Evolutionary conservation across 2,113 vertebrate species (phyloP), one percentile per base, ranked within the genome.

Genomic region (Dicentrarchus labrax): DNA sequence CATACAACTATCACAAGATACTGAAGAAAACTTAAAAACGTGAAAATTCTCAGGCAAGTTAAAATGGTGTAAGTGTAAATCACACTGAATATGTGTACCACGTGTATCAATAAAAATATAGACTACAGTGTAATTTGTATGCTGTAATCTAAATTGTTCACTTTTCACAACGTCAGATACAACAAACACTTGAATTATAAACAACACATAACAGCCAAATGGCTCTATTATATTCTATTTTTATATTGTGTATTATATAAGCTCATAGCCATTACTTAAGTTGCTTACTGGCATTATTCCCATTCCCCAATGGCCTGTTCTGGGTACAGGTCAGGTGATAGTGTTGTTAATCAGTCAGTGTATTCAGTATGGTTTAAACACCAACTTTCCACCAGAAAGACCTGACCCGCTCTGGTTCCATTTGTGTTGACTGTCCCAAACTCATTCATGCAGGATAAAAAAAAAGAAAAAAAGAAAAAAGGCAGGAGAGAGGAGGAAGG

Each of bases 341-440:
- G 71, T 50, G 65, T 48, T 30, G 38, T 86, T 53, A 74, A 74
- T 82, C 56, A 72, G 74, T 86, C 39, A 45, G 43, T 57, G 56
- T 72, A 56, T 6, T 69, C 2, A 2, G 30, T 24, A 43, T 72
- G 30, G 48, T 66, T 76, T 65, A 62, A 82, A 83, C 76, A 51
- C 45, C 41, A 76, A 60, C 48, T 66, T 69, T 73, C 51, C n/a
- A 47, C 48, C 59, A 39, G 47, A 66, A 77, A 56, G 0, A 3
- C 61, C 45, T 70, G 51, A 38, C 24, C 61, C 15, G 4, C n/a
- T 80, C 19, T 47, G 36, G 41, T 76, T 39, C 56, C 51, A 41
- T 86, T 88, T 81, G 24, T 76, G 72, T 88, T 78, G 47, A 71
- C 72, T 72, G 84, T 90, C 66, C 64, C 72, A 68, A 89, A 92